Conservation (phyloP, 2,113 vertebrate genomes). For the Monopterus albus region DNA sequence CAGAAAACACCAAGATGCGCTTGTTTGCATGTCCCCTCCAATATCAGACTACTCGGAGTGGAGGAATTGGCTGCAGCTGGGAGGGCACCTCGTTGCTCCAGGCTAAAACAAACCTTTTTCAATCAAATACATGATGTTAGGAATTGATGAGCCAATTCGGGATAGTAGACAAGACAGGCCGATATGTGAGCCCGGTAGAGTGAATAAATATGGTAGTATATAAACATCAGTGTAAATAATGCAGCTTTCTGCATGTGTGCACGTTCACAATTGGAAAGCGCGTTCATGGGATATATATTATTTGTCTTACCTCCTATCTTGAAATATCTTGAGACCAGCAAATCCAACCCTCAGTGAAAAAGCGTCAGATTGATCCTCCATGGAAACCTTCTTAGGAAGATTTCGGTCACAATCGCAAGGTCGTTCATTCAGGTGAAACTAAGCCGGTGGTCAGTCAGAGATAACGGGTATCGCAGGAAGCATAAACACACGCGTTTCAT, state of each 20-base stretch:
- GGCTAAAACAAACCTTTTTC: conserved; percentile 58
- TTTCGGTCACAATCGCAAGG: conserved; percentile 67
- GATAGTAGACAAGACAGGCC: conserved; percentile 27
- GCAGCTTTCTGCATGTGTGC: conserved; percentile 7
- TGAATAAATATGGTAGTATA: conserved; percentile 17
- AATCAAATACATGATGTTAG: conserved; percentile 21
- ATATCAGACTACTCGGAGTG: conserved; percentile 37
- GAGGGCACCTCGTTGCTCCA: conserved; percentile 46
- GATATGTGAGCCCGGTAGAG: conserved; percentile 5
- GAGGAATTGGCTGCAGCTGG: conserved; percentile 63
- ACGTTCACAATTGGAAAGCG: conserved; percentile 32
- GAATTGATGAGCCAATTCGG: conserved; percentile 23
- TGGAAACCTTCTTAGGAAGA: conserved; percentile 61
- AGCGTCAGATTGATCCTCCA: conserved; percentile 66
- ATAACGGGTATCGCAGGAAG: conserved; percentile 53
- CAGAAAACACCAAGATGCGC: conserved; percentile 3
- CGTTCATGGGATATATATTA: conserved; percentile 1
- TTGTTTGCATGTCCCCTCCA: not conserved
- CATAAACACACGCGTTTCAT: conserved; percentile 68
- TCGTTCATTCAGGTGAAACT: conserved; percentile 74
- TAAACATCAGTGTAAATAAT: conserved; percentile 34
- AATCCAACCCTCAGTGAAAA: conserved; percentile 61
- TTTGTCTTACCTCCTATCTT: conserved; percentile 76
- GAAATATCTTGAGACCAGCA: conserved; percentile 64
- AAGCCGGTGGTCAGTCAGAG: conserved; percentile 60